Base-by-base conservation (phyloP, 2,888 invertebrate genomes). In the Tyria jacobaeae region DNA sequence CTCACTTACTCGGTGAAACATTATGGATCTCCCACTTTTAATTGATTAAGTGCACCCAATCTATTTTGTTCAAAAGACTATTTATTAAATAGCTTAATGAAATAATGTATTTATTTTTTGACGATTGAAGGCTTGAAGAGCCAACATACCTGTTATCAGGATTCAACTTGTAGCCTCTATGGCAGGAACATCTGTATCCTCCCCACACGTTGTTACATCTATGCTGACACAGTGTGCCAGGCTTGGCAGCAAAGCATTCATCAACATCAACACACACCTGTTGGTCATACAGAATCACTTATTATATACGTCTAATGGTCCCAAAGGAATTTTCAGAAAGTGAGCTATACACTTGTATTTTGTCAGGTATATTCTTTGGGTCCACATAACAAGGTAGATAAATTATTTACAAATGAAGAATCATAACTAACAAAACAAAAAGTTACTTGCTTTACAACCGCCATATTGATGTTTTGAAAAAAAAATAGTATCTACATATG, bases 161-260 rank as follows among this genome's bases (percentile, higher is more conserved):
- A 52, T 95, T 96, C 1, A 99, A 90, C 21, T 96, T 95, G 89
- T 96, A 99, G 0, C 99, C 99, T 0, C 95, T 89, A 57, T 96
- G 95, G 82, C 99, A 99, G 9, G 96, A 95, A 85, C 99, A 99
- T 56, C 96, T 95, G 88, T 97, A 99, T 0, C 97, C 96, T 0
- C 99, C 99, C 96, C 97, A 98, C 1, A 96, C 95, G 86, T 99
- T 99, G 62, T 97, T 95, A 84, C 99, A 99, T 37, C 95, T 95
- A 71, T 99, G 99, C 79, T 98, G 96, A 80, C 99, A 99, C 1
- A 94, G 87, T 0, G 84, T 70, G 0, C 90, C 90, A 0, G 82
- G 51, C 0, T 88, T 78, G 0, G 86, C 73, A 25, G 88, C 90
- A 2, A 82, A 69, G 70, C 97, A 97, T 75, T 97, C 97, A 78